A percentile compares a stretch with the other conserved stretches of the same genome.
Conservation (phyloP, 2,888 invertebrate species). For the Ethmia dodecea region DNA sequence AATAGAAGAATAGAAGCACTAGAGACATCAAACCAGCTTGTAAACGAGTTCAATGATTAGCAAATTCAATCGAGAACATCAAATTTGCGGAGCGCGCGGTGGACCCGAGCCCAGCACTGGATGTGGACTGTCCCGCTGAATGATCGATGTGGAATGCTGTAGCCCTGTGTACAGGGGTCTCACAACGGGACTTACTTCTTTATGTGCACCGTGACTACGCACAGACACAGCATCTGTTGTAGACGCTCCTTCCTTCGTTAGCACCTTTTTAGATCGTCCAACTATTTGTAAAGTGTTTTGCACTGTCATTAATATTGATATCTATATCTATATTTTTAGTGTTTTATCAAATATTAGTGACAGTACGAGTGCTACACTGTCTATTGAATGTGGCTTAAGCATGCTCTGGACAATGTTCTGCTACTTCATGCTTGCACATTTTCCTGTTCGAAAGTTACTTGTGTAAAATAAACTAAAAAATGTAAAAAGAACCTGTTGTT, state of each 20-base stretch:
- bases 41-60: no score
- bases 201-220: slow-evolving; percentile 69
- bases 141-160: slow-evolving; percentile 71
- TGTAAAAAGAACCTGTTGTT: no score
- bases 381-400: slow-evolving; percentile 51
- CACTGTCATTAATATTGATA: not conserved
- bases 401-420: slow-evolving; percentile 58
- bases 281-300: slow-evolving; percentile 39
- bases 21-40: no score
- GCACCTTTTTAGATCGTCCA: slow-evolving; percentile 76
- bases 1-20: no score
- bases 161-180: slow-evolving; percentile 45
- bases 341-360: slow-evolving; percentile 27
- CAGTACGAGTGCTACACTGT: slow-evolving; percentile 46
- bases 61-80: not conserved
- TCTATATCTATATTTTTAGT: slow-evolving; percentile 12
- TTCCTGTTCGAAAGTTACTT: slow-evolving; percentile 1
- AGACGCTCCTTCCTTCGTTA: slow-evolving; percentile 76
- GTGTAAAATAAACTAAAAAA: no score
- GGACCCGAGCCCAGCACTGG: slow-evolving; percentile 48
- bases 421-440: slow-evolving; percentile 20
- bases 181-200: slow-evolving; percentile 37
- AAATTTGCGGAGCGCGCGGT: slow-evolving; percentile 64
- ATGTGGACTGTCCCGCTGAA: slow-evolving; percentile 53
- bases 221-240: slow-evolving; percentile 62